Evolutionary conservation across 2,113 vertebrate species (phyloP), one percentile per base, ranked within the genome.

Genomic region (Pelmatolapia mariae): DNA sequence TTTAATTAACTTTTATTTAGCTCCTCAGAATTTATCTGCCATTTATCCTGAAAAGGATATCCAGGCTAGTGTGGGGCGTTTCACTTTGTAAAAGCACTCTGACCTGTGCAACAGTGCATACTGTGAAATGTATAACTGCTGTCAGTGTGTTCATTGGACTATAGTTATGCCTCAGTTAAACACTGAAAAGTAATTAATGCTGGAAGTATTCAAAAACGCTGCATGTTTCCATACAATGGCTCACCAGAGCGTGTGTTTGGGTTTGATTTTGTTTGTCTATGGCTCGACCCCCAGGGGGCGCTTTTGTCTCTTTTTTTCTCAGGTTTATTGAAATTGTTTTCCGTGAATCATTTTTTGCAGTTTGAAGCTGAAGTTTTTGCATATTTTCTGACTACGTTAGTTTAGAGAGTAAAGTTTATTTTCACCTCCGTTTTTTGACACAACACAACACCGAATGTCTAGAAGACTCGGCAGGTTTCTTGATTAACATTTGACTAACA

Each of bases 401-500:
- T 61, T 61, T 61, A 61, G 54, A 57, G 22, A 57, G 24, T 26
- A 26, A 3, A 57, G 54, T 57, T 57, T 26, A 15, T 36, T 36
- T 66, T 66, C 18, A 36, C 61, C 4, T 36, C 59, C 0, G 0
- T 63, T 36, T 63, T 63, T n/a, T 66, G 18, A 24, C 68, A 15
- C 13, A 43, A 73, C 10, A 4, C 0, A 24, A 26, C 8, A 1
- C 19, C 1, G 7, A 22, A 66, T 38, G 2, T 29, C 16, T 18
- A 47, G 22, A 26, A 18, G 24, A 76, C 18, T 36, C 1, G 6
- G 19, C 33, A 36, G 63, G 11, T 40, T 68, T 22, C 63, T 68
- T 12, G 11, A 15, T 68, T 13, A 4, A 38, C 36, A 0, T 9
- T 9, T 22, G 63, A 22, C 24, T 0, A 19, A 29, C 18, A 5